These are phyloP conservation scores for Zophobas morio DNA, from an alignment of 1,140 invertebrate genomes.

Conservation along the genomic window DNA sequence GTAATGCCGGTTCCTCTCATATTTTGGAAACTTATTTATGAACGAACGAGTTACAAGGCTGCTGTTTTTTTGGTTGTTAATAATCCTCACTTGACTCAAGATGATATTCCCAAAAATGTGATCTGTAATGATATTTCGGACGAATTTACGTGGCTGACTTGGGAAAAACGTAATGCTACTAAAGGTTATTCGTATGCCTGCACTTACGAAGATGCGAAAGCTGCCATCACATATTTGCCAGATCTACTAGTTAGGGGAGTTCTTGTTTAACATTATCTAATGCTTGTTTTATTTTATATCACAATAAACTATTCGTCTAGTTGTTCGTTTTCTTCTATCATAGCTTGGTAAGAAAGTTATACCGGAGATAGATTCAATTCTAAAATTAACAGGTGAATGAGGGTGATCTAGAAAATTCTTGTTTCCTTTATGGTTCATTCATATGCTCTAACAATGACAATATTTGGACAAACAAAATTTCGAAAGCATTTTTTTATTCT, in stretches of 20 bases:
- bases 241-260: slow-evolving; percentile 65
- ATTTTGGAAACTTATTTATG: slow-evolving; percentile 72
- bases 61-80: slow-evolving; percentile 71
- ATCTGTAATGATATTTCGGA: slow-evolving; percentile 58
- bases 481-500: too few species aligned
- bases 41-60: slow-evolving; percentile 65
- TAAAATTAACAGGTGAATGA: too few species aligned
- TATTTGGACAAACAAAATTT: too few species aligned
- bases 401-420: too few species aligned
- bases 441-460: too few species aligned
- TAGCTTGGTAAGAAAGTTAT: too few species aligned
- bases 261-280: neutral
- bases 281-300: neutral
- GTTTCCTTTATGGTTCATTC: too few species aligned
- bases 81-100: slow-evolving; percentile 66
- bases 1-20: slow-evolving; percentile 69
- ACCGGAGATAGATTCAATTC: too few species aligned
- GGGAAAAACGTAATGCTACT: slow-evolving; percentile 44
- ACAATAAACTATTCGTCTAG: too few species aligned
- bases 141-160: slow-evolving; percentile 56
- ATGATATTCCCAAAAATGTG: slow-evolving; percentile 35
- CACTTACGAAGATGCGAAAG: slow-evolving; percentile 72
- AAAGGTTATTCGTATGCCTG: slow-evolving; percentile 55
- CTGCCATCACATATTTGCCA: slow-evolving; percentile 70
- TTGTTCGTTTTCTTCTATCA: too few species aligned